These are phyloP conservation scores for Saccopteryx leptura DNA, from an alignment of 2,113 vertebrate species.

Conservation along the genomic window DNA sequence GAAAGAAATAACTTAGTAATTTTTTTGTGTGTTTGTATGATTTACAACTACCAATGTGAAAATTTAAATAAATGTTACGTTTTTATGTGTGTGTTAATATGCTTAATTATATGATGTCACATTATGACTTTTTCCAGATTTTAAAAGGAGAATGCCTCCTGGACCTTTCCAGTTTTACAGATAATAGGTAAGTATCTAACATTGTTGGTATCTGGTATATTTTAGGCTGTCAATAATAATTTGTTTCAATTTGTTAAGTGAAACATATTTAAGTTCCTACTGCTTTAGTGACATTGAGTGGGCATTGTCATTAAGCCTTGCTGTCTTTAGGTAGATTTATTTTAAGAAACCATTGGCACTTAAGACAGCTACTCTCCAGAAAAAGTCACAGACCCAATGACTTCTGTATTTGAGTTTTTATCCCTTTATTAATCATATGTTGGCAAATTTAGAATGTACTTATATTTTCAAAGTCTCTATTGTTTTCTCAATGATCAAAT, in stretches of 20 bases:
- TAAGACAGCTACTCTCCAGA: slow-evolving; percentile 11
- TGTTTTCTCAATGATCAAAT: slow-evolving; percentile 19
- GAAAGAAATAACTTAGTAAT: slow-evolving; percentile 51
- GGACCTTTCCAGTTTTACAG: slow-evolving; percentile 94
- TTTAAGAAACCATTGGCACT: slow-evolving; percentile 45
- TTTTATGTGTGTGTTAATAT: slow-evolving; percentile 30
- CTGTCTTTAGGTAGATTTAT: slow-evolving; percentile 22
- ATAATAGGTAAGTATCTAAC: slow-evolving; percentile 94
- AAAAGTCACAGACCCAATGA: background rate
- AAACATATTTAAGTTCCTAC: slow-evolving; percentile 42
- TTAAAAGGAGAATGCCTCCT: slow-evolving; percentile 95
- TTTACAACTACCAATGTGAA: slow-evolving; percentile 42
- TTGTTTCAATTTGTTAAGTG: slow-evolving; percentile 55
- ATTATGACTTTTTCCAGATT: slow-evolving; percentile 89
- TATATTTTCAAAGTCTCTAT: slow-evolving; percentile 39
- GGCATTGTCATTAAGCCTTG: background rate
- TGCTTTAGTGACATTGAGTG: slow-evolving; percentile 39
- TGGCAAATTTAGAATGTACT: slow-evolving; percentile 20
- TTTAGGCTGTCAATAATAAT: background rate
- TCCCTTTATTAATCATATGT: slow-evolving; percentile 37
- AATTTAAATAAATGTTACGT: slow-evolving; percentile 30
- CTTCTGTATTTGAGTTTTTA: slow-evolving; percentile 48
- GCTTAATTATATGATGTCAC: slow-evolving; percentile 16
- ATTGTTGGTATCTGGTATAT: background rate
- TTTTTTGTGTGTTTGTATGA: slow-evolving; percentile 24